A percentile compares a stretch with the other conserved stretches of the same genome.
These are phyloP conservation scores for Lerista edwardsae DNA, from an alignment of 2,797 vertebrate genomes.

Conservation along the genomic window DNA sequence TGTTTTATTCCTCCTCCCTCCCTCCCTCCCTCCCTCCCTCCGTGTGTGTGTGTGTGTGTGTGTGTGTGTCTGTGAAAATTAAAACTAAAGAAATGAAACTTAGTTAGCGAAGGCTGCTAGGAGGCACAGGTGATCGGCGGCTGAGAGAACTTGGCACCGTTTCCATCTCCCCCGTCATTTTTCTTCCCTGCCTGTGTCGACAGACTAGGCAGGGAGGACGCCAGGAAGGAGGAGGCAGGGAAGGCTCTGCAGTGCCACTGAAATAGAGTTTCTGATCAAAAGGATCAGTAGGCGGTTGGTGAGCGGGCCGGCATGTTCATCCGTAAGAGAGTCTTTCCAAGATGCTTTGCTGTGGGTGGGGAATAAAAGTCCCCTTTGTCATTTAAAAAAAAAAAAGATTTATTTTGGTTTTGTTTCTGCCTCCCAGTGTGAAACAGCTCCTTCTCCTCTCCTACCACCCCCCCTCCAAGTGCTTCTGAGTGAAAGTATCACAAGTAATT, in stretches of 20 bases:
- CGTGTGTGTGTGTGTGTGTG: no score
- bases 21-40: no score
- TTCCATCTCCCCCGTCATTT: background rate
- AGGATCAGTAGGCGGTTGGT: background rate
- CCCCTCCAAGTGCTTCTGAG: slow-evolving; percentile 5
- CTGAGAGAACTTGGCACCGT: background rate
- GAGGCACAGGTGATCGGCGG: no score
- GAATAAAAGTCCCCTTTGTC: background rate
- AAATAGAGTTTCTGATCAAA: background rate
- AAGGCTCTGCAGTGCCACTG: background rate
- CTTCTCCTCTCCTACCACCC: background rate
- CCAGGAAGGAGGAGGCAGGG: background rate
- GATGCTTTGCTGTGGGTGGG: background rate
- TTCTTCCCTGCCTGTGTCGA: background rate
- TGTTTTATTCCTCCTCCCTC: no score
- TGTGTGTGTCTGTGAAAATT: no score
- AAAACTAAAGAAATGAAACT: no score
- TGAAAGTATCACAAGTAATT: slow-evolving; percentile 25
- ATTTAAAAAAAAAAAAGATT: background rate
- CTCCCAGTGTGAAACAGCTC: background rate
- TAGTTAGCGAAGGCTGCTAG: background rate
- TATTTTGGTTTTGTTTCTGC: slow-evolving; percentile 6
- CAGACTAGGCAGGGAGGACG: background rate
- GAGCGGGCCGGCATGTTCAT: background rate
- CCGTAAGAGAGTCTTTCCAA: background rate